Conservation (phyloP, 1,140 invertebrate species). For the Sitobion miscanthi region DNA sequence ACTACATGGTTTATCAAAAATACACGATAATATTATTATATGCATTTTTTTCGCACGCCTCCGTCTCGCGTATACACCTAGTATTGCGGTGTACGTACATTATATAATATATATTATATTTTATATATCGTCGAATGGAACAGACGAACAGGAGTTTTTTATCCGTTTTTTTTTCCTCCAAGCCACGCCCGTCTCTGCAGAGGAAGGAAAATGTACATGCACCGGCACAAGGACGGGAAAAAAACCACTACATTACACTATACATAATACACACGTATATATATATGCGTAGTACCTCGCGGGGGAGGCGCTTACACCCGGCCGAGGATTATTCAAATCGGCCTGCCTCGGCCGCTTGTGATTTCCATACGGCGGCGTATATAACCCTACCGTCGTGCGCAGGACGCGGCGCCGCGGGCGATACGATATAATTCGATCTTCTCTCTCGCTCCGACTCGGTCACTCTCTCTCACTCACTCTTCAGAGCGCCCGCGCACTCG, state of each 20-base stretch:
- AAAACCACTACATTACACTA: not conserved
- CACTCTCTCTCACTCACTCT: not conserved
- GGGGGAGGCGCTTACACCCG: conserved; percentile 29
- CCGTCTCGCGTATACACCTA: not conserved
- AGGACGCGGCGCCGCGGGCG: not conserved
- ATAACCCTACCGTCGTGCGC: conserved; percentile 12
- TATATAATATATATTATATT: not conserved
- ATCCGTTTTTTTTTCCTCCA: not conserved
- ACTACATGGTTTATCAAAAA: not conserved
- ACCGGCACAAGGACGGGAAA: not conserved
- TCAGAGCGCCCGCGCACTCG: not conserved
- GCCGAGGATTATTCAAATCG: conserved; percentile 32
- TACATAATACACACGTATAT: not conserved
- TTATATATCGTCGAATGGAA: conserved; percentile 23
- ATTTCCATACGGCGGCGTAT: conserved; percentile 5
- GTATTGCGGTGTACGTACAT: not conserved
- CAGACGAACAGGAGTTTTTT: not conserved
- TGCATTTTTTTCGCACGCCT: not conserved
- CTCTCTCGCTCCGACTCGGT: too few relatives aligned
- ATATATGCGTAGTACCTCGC: not conserved
- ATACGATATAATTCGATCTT: not conserved
- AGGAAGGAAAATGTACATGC: not conserved
- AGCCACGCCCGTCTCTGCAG: not conserved
- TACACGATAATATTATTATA: not conserved
- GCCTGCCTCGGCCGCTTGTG: not conserved